A percentile compares a stretch with the other conserved stretches of the same genome.
phyloP scores from a whole-genome alignment of 2,888 invertebrate genomes.

The Luperina nickerlii region DNA sequence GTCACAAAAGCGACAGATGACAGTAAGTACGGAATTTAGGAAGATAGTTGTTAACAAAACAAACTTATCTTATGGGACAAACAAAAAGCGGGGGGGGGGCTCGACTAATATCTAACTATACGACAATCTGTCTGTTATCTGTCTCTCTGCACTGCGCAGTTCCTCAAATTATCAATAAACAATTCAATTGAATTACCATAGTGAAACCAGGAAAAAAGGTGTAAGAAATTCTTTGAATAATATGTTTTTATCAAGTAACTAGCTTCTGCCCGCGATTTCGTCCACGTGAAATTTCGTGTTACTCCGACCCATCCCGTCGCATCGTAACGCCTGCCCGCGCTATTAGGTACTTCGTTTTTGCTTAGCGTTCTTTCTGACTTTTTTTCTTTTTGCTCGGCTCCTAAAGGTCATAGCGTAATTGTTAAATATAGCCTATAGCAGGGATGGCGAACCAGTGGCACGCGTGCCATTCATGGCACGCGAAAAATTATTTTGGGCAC shows the following conservation, averaged over 20 bases:
- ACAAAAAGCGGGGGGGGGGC: constrained; percentile 73
- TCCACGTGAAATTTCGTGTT: too few species aligned
- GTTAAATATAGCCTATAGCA: too few species aligned
- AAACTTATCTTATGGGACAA: constrained; percentile 71
- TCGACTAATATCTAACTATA: constrained; percentile 73
- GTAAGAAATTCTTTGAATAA: background rate
- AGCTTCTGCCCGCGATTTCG: too few species aligned
- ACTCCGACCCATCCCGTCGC: too few species aligned
- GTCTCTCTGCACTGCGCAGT: constrained; percentile 68
- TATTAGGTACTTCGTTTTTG: too few species aligned
- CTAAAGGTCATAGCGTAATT: too few species aligned
- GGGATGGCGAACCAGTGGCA: too few species aligned
- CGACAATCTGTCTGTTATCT: constrained; percentile 66
- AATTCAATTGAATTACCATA: constrained; percentile 22
- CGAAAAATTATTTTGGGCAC: too few species aligned
- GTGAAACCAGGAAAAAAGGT: constrained; percentile 14
- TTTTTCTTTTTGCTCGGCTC: too few species aligned
- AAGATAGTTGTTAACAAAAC: constrained; percentile 63
- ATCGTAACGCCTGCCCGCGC: too few species aligned
- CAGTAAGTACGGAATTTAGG: constrained; percentile 52
- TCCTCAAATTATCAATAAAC: constrained; percentile 38
- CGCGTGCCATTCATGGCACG: too few species aligned
- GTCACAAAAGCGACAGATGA: constrained; percentile 51
- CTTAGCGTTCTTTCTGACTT: too few species aligned
- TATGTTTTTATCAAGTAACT: constrained; percentile 32